Base-by-base conservation (phyloP, 2,797 vertebrate genomes). In the Sebastes hopkinsi region DNA sequence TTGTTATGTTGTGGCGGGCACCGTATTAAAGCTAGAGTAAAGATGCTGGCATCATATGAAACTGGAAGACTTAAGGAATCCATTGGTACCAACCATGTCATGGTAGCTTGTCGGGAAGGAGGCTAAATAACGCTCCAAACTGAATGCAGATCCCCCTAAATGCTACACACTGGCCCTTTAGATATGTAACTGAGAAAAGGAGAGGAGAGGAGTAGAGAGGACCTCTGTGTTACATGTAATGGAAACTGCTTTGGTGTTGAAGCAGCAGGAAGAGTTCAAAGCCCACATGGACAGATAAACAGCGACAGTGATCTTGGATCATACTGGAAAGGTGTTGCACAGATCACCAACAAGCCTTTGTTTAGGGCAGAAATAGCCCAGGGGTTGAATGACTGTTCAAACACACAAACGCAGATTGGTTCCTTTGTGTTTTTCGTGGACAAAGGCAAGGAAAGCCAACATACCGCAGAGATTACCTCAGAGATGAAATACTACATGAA, bases 401-500 rank as follows among this genome's bases (percentile, higher is more conserved):
- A 85, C 75, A 73, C 73, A 83, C 50, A 78, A 66, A 87, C 79
- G 79, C 75, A 75, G 80, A 89, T 84, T 73, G 79, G 83, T 34
- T 82, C 56, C 54, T 88, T 87, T 83, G 68, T 79, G 69, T 72
- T 81, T 80, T 78, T 88, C 60, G 34, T 64, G 56, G 81, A 83
- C 78, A 59, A 71, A 80, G 42, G 70, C 56, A 50, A 76, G 34
- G 11, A 59, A 60, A 89, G 77, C 82, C 76, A 73, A 80, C 67
- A 75, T 34, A 70, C 77, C 23, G 10, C 79, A 56, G 88, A 89
- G 85, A 88, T 85, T 82, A 88, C 79, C 75, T 82, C 85, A 3
- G 30, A 90, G 87, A 88, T 86, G 81, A 90, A 92, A 87, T 83
- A 90, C 79, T 79, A 76, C 84, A 86, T 67, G 78, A 92, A 90